Base-by-base conservation (phyloP, 1,140 invertebrate genomes). In the Achroia grisella region DNA sequence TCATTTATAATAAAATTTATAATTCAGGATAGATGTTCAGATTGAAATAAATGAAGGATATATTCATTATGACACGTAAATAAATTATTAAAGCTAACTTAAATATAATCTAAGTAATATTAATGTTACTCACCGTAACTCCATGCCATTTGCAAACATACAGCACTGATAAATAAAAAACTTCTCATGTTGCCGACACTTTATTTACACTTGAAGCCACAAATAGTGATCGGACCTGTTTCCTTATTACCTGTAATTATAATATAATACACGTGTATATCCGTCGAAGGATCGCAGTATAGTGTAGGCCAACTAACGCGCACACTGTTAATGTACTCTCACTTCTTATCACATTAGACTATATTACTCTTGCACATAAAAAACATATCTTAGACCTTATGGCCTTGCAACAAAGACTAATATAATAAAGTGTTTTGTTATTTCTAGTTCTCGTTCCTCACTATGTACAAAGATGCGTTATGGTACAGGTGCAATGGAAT, bases 141-240 rank as follows among this genome's bases (percentile, higher is more conserved):
- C 53, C 56, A 62, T 10, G 44, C 49, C 17, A 53, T 35, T 13
- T 67, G 63, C 14, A 70, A 13, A 32, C 61, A 52, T 47, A 66
- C 31, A 23, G 44, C 67, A 62, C 64, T 62, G 12, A 73, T 27
- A 13, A 70, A 36, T 32, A 65, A 35, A n/a, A 66, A 42, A 35
- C 36, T 35, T 39, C 47, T 68, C 71, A 74, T 72, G 34, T 44
- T 63, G 39, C 52, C 37, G 30, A 9, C 23, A 11, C 39, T 17
- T 35, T 17, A 10, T 15, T 4, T 12, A 17, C 10, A 31, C 9
- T 23, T 23, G 17, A 23, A 23, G 17, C 17, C 17, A 23, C 17
- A 23, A 23, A 23, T 3, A 23, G 6, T 23, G 17, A 23, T 23
- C 17, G 17, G 17, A 23, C 17, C 17, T 23, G 17, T 23, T 23